Conservation (phyloP, 2,888 invertebrate genomes). For the Caenorhabditis sp. region DNA sequence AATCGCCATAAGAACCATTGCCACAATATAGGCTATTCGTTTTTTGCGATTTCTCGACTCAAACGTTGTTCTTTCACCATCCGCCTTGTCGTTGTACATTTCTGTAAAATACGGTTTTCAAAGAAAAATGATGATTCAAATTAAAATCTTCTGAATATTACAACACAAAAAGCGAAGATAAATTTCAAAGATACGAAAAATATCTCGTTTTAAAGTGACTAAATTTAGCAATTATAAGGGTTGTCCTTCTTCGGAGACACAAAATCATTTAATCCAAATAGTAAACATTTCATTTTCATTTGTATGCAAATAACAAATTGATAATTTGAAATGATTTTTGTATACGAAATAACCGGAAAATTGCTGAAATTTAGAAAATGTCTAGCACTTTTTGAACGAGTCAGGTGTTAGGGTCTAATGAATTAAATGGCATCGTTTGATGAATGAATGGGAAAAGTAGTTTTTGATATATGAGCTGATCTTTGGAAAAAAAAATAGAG, state of each 20-base stretch:
- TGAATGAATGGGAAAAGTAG: no score
- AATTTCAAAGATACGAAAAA: neutral
- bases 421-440: no score
- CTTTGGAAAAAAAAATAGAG: no score
- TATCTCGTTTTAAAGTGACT: neutral
- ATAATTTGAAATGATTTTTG: neutral
- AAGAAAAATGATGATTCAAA: neutral
- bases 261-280: neutral
- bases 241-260: neutral
- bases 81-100: constrained; percentile 30
- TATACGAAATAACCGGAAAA: neutral
- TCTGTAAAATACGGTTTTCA: constrained; percentile 12
- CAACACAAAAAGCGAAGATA: neutral
- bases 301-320: neutral
- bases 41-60: constrained; percentile 33
- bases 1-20: constrained; percentile 13
- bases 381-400: no score
- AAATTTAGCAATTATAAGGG: neutral
- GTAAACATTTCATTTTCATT: constrained; percentile 1
- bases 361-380: no score
- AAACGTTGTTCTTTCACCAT: constrained; percentile 18
- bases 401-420: no score
- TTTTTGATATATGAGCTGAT: no score
- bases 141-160: neutral
- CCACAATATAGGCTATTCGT: constrained; percentile 13